Evolutionary conservation across 2,797 vertebrate genomes (phyloP).

Genomic region (Muscicapa striata): DNA sequence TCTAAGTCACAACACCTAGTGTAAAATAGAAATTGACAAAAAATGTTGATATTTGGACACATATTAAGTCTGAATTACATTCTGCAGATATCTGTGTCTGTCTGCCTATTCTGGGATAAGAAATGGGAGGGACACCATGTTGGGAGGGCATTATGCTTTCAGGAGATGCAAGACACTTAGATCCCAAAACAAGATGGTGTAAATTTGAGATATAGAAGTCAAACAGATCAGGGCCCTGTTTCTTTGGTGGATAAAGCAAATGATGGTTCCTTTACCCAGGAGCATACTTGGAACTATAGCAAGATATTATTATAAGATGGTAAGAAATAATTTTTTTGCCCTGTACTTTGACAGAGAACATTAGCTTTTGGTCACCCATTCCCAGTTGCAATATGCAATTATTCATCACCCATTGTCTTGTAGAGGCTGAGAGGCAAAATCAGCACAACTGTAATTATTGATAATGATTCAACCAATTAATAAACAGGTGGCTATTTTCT

Average conservation of each 20-base stretch:
- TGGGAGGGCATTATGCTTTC: background rate
- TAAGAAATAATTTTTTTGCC: background rate
- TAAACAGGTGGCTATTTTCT: background rate
- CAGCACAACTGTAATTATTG: background rate
- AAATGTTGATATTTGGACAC: background rate
- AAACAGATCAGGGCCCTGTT: background rate
- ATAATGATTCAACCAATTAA: background rate
- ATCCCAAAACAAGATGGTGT: background rate
- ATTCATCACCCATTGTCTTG: background rate
- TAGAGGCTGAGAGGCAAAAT: background rate
- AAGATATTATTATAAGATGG: background rate
- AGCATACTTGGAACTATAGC: background rate
- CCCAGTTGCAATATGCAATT: background rate
- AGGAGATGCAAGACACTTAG: background rate
- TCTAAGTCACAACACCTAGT: background rate
- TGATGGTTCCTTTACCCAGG: background rate
- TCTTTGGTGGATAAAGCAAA: background rate
- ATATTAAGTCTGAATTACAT: background rate
- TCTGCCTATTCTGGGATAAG: background rate
- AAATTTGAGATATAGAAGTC: background rate
- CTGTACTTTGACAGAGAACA: background rate
- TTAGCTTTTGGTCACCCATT: background rate
- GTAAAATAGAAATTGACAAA: background rate
- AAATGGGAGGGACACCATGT: accelerated
- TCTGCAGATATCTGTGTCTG: background rate